Evolutionary conservation across 2,797 vertebrate species (phyloP), one percentile per base, ranked within the genome.

Genomic region (Danio albolineatus): DNA sequence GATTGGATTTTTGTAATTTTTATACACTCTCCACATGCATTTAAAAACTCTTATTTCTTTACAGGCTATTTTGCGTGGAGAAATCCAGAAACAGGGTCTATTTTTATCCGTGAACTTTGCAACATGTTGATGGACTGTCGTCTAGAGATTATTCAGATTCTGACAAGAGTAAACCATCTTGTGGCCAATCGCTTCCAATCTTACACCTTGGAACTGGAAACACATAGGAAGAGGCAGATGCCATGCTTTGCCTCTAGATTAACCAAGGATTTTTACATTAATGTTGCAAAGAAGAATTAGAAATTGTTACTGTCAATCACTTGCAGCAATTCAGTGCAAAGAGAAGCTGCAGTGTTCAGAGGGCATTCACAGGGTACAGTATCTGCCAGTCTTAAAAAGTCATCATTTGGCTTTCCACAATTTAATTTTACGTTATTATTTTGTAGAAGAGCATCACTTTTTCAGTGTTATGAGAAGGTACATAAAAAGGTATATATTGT

Each of bases 1-100:
- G 7, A 19, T 4, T 17, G 43, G 14, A 21, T 56, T 57, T 2
- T 19, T 5, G 6, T 0, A 2, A 12, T 57, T 38, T 65, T 14
- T 36, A 4, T 21, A n/a, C 17, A 51, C 16, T 51, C 1, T 62
- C 13, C 17, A 16, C 4, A 9, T 46, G 44, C n/a, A 78, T 71
- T 51, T n/a, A 48, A 78, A 60, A 48, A 7, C 28, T 7, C 10
- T 75, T 7, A 2, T n/a, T 71, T 19, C 43, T 62, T 14, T 13
- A 7, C 38, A 79, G 77, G 77, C 4, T 79, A 79, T 39, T 72
- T 13, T 2, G 12, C 77, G 2, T 79, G 77, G 77, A 79, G 77
- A 38, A 79, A 54, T 79, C 67, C 77, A 21, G 67, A 71, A 13
- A 72, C 0, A 6, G 77, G 77, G 9, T 79, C 77, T 28, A 14